Evolutionary conservation across 2,797 vertebrate genomes (phyloP).

Genomic region (Smutsia gigantea): DNA sequence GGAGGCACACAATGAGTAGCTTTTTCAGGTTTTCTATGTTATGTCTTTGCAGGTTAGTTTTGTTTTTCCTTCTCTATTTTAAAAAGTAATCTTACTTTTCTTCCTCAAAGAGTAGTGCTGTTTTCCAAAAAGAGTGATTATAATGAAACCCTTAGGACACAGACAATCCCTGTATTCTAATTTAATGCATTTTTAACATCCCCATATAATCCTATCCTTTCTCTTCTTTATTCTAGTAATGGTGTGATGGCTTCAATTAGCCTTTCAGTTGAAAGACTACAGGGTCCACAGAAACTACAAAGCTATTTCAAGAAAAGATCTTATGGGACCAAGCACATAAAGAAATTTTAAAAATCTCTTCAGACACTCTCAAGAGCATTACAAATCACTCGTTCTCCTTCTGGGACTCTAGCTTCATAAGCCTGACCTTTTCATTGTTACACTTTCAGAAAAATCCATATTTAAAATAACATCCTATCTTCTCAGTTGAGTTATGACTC

Average conservation of each 20-base stretch:
- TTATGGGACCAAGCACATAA: neutral
- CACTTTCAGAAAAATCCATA: slow-evolving; percentile 64
- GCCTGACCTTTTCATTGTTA: slow-evolving; percentile 61
- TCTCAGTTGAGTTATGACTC: slow-evolving; percentile 61
- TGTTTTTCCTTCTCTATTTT: slow-evolving; percentile 22
- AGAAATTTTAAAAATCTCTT: slow-evolving; percentile 40
- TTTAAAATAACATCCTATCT: slow-evolving; percentile 44
- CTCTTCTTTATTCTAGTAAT: slow-evolving; percentile 29
- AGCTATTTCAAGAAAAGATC: slow-evolving; percentile 56
- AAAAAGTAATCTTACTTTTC: slow-evolving; percentile 42
- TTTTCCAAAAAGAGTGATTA: slow-evolving; percentile 34
- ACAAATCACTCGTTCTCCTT: slow-evolving; percentile 50
- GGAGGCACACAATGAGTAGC: neutral
- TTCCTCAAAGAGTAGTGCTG: slow-evolving; percentile 2
- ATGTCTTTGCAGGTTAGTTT: neutral
- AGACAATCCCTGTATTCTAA: slow-evolving; percentile 18
- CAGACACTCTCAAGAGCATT: neutral
- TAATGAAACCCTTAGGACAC: neutral
- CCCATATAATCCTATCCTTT: slow-evolving; percentile 8
- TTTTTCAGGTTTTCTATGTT: neutral
- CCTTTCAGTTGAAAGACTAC: slow-evolving; percentile 52
- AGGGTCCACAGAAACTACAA: slow-evolving; percentile 52
- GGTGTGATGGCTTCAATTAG: slow-evolving; percentile 31
- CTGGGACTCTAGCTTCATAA: slow-evolving; percentile 41
- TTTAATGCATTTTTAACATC: slow-evolving; percentile 17